Evolutionary conservation across 1,140 invertebrate species (phyloP), one percentile per base, ranked within the genome.

Genomic region (Bradysia coprophila): DNA sequence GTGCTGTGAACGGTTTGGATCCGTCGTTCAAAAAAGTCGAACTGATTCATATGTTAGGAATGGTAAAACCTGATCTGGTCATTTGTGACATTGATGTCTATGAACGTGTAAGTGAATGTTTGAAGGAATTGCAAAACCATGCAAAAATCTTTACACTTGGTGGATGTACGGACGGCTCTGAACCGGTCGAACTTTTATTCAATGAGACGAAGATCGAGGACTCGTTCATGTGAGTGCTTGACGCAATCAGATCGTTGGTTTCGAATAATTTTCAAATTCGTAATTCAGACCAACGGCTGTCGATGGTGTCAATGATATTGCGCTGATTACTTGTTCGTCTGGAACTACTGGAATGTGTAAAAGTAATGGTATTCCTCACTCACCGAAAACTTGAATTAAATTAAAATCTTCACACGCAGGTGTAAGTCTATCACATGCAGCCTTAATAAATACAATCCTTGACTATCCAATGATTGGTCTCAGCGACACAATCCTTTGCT

Each of bases 271-370:
- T 21, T 20, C 15, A 38, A 56, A 15, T 42, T 48, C 18, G 44
- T 48, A 21, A 42, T 52, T 11, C n/a, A 52, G n/a, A 36, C 9
- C 8, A 36, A 36, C 5, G 38, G 46, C 5, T 47, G 49, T 20
- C 38, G 41, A 10, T n/a, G 55, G 55, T 9, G 52, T 51, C 1
- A 55, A 58, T 43, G 52, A 57, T 40, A 56, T 54, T 4, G 53
- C 55, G 10, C 49, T 56, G 4, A 59, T 71, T 45, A 48, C 67
- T 1, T 63, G 55, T 41, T 71, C 79, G 0, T 81, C 77, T 42
- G 82, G 82, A 13, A 85, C 82, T 2, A 84, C 80, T 21, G 80
- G 83, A 31, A 52, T 73, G 13, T 80, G 83, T 1, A 88, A 87
- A 61, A 20, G 36, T 38, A 20, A 5, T 36, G 10, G 10, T 16